phyloP scores from a whole-genome alignment of 1,140 invertebrate species.

The Panulirus ornatus region DNA sequence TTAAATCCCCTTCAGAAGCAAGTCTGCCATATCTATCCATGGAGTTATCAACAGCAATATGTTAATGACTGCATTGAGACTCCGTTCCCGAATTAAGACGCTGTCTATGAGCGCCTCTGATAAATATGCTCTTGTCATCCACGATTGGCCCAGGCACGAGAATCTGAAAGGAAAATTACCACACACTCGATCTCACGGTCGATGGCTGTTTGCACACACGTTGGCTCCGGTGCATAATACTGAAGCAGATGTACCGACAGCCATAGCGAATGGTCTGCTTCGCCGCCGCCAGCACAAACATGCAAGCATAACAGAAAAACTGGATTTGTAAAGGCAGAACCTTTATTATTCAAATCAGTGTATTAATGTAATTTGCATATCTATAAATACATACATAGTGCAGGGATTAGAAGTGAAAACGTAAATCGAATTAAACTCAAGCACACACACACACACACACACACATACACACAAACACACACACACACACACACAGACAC shows the following conservation, averaged over 20 bases:
- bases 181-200: background rate
- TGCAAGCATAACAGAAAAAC: slow-evolving; percentile 7
- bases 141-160: background rate
- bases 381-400: background rate
- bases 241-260: background rate
- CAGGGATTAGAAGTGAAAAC: background rate
- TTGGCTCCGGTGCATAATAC: slow-evolving; percentile 1
- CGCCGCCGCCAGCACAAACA: background rate
- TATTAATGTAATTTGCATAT: slow-evolving; percentile 22
- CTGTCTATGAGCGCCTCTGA: background rate
- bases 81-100: background rate
- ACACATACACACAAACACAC: too few species aligned
- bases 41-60: too few species aligned
- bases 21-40: too few species aligned
- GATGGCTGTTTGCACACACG: slow-evolving; percentile 2
- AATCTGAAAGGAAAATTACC: background rate
- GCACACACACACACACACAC: too few species aligned
- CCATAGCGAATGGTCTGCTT: background rate
- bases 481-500: too few species aligned
- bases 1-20: too few species aligned
- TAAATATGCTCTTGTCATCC: background rate
- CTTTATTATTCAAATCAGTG: slow-evolving; percentile 14
- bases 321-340: background rate
- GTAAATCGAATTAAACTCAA: background rate
- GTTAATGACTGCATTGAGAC: too few species aligned